These are phyloP conservation scores for Salminus brasiliensis DNA, from an alignment of 2,113 vertebrate genomes.

Conservation along the genomic window DNA sequence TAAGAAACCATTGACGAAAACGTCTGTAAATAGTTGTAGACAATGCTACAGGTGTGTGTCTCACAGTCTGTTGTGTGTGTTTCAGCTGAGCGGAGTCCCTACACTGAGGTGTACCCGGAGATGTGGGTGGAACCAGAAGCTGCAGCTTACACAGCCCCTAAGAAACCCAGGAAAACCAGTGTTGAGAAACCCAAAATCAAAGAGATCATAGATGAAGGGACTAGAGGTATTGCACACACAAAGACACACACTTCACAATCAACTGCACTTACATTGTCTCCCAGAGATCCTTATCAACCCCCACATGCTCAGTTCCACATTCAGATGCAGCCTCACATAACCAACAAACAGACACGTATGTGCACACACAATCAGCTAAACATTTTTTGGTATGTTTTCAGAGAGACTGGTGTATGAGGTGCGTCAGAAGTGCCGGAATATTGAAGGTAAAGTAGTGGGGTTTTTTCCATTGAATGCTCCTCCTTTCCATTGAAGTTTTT, in stretches of 20 bases:
- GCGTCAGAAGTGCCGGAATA: conserved; percentile 93
- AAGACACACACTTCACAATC: neutral
- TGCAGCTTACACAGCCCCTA: conserved; percentile 87
- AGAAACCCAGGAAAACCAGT: conserved; percentile 93
- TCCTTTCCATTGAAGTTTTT: no score
- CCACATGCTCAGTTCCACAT: neutral
- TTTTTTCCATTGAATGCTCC: neutral
- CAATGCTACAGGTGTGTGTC: neutral
- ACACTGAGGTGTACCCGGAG: conserved; percentile 95
- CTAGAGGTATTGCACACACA: conserved; percentile 81
- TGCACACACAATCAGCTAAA: neutral
- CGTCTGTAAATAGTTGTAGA: neutral
- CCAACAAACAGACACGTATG: neutral
- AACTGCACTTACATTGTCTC: no score
- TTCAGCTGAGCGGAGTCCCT: conserved; percentile 91
- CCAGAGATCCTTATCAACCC: neutral
- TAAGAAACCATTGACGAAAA: no score
- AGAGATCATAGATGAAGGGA: conserved; percentile 97
- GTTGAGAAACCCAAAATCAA: conserved; percentile 95
- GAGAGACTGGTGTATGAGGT: conserved; percentile 92
- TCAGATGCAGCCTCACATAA: no score
- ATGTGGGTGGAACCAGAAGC: conserved; percentile 95
- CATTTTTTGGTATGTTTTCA: conserved; percentile 61
- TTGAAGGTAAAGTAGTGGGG: conserved; percentile 83
- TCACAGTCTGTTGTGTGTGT: neutral